A percentile compares a stretch with the other conserved stretches of the same genome.
These are phyloP conservation scores for Steinernema scapterisci DNA, from an alignment of 2,888 invertebrate genomes.

Conservation along the genomic window DNA sequence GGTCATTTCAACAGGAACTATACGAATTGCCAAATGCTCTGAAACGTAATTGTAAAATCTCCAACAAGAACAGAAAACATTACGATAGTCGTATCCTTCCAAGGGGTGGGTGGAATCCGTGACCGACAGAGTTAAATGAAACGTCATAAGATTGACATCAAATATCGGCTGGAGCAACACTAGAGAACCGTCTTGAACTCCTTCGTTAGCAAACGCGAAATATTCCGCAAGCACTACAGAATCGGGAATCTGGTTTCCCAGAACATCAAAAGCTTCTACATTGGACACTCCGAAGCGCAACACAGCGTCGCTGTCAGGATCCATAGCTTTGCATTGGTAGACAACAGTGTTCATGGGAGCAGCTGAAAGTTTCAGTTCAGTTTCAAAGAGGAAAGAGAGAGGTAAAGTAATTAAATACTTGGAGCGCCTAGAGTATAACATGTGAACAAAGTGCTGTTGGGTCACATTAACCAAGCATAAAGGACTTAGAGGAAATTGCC, in stretches of 20 bases:
- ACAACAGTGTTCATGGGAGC: conserved; percentile 18
- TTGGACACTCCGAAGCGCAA: neutral
- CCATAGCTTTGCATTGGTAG: neutral
- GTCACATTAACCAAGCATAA: too few species aligned
- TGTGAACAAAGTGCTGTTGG: too few species aligned
- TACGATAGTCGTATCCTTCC: conserved; percentile 5
- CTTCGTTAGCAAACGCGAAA: conserved; percentile 10
- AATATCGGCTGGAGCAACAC: conserved; percentile 1
- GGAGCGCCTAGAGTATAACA: too few species aligned
- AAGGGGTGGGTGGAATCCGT: neutral
- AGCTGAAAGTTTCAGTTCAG: neutral
- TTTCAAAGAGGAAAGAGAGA: too few species aligned
- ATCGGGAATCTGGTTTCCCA: neutral
- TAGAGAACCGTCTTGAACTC: neutral
- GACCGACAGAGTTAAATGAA: neutral
- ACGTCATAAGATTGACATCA: conserved; percentile 3
- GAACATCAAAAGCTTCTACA: neutral
- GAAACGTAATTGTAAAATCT: neutral
- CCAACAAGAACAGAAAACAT: too few species aligned
- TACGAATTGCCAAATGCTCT: neutral
- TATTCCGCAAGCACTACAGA: neutral
- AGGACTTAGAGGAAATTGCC: too few species aligned
- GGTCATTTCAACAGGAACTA: neutral
- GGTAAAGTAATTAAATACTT: too few species aligned
- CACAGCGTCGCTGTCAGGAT: neutral